These are phyloP conservation scores for Zelostemma sp. DNA, from an alignment of 1,140 invertebrate species.

Conservation along the genomic window DNA sequence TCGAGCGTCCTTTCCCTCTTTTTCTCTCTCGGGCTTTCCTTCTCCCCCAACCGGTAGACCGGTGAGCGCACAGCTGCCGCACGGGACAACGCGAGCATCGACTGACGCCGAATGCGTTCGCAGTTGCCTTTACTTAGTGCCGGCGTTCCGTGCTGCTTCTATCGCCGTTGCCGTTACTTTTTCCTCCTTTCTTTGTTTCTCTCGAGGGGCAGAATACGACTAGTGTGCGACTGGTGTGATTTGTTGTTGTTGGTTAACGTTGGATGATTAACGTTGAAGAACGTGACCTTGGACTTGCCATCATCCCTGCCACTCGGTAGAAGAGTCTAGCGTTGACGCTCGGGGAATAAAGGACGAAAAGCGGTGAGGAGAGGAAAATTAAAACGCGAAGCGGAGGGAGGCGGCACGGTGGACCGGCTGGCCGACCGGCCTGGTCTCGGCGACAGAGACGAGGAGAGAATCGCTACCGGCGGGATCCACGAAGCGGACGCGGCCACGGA, in stretches of 20 bases:
- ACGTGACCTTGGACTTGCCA: conserved; percentile 49
- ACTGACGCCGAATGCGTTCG: conserved; percentile 39
- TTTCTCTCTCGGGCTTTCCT: conserved; percentile 18
- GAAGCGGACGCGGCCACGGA: conserved; percentile 43
- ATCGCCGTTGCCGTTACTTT: conserved; percentile 10
- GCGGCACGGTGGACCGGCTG: conserved; percentile 26
- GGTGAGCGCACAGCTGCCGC: conserved; percentile 49
- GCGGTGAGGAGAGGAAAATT: conserved; percentile 12
- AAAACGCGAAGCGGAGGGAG: conserved; percentile 32
- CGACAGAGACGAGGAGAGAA: too few species aligned
- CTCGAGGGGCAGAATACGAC: too few species aligned
- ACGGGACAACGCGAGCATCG: conserved; percentile 38
- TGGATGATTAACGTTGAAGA: too few species aligned
- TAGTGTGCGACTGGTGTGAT: too few species aligned
- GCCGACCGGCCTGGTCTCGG: conserved; percentile 20
- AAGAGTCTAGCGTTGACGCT: conserved; percentile 17
- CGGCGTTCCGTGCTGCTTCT: conserved; percentile 33
- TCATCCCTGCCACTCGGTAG: conserved; percentile 27
- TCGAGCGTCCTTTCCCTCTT: conserved; percentile 13
- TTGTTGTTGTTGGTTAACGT: too few species aligned
- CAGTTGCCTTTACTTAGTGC: conserved; percentile 40
- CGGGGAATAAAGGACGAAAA: conserved; percentile 26
- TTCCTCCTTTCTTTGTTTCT: too few species aligned
- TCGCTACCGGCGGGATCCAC: conserved; percentile 25
- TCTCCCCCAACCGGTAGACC: conserved; percentile 33